Evolutionary conservation across 53 echinoderm and acorn worm species (phyloP), one percentile per base, ranked within the genome.

Genomic region (Apostichopus leukothele): DNA sequence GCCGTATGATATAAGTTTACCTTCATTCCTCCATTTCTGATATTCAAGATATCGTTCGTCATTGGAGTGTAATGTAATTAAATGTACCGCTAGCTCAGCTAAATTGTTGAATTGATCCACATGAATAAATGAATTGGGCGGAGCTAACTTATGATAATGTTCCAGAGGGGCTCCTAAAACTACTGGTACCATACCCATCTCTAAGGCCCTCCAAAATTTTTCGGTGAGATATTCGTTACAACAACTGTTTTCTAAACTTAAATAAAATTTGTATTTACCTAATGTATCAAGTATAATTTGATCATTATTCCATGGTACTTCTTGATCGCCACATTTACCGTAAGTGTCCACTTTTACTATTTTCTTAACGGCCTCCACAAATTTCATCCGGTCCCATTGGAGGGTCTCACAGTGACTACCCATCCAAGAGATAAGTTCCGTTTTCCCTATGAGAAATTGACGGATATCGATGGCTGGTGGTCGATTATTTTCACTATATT

Each of bases 81-180:
- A 52, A 53, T 71, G 51, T 13, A n/a, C 53, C n/a, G 73, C 86
- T 74, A 86, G 67, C 12, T 86, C 52, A 7, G 86, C 53, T 23
- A 86, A 52, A 1, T 53, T 71, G 51, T 73, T 52, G 52, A 86
- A 86, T 9, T 74, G 16, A 11, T 91, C 90, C 26, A 78, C 90
- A 55, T 93, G 87, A 20, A 93, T 93, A 25, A 87, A 93, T 1
- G 93, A 93, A 25, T 93, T 90, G 1, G 91, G 91, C 7, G 93
- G 93, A 74, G 93, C 93, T 1, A 86, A 51, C 23, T 83, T 55
- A 7, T 51, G 51, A 73, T 88, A 93, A 61, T 89, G 81, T 8
- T 51, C 76, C 83, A 67, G 86, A 5, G 76, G 75, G 18, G 93
- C 90, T 6, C 93, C 93, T 50, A 91, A 80, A 18, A 93, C 93